Percentiles rank a stretch among this genome's conserved stretches.
phyloP scores from a whole-genome alignment of 2,888 invertebrate species.

The Cryptus armator region DNA sequence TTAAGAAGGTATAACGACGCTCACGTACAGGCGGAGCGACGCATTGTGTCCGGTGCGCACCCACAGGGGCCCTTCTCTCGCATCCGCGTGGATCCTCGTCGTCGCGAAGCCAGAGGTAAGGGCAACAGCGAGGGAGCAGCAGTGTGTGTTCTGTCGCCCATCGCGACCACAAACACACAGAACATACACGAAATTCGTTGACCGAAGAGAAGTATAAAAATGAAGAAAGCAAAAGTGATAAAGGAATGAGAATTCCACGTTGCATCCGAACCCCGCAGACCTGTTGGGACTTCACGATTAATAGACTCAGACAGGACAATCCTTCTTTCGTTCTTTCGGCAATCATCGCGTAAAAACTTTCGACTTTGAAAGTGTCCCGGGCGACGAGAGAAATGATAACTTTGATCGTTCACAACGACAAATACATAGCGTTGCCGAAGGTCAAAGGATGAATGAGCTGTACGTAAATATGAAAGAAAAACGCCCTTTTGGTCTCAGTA shows the following conservation, averaged over 20 bases:
- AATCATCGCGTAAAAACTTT: background rate
- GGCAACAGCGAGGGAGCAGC: slow-evolving; percentile 38
- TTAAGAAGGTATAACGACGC: slow-evolving; percentile 51
- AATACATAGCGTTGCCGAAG: no score
- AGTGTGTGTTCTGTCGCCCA: slow-evolving; percentile 42
- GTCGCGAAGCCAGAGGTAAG: slow-evolving; percentile 23
- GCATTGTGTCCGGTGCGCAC: slow-evolving; percentile 42
- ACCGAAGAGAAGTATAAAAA: slow-evolving; percentile 17
- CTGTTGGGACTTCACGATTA: background rate
- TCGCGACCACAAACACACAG: background rate
- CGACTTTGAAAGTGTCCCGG: background rate
- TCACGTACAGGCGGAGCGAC: slow-evolving; percentile 54
- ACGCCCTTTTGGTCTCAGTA: no score
- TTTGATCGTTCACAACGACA: background rate
- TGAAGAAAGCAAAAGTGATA: slow-evolving; percentile 4
- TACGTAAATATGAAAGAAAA: no score
- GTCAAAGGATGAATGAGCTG: no score
- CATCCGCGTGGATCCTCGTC: slow-evolving; percentile 35
- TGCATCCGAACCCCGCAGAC: slow-evolving; percentile 5
- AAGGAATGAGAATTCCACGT: slow-evolving; percentile 5
- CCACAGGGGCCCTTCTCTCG: slow-evolving; percentile 28
- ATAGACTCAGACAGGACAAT: background rate
- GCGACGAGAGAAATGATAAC: background rate
- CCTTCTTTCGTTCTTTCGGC: background rate
- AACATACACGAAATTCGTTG: slow-evolving; percentile 23